Conservation (phyloP, 1,140 invertebrate genomes). For the Antheraea mylitta region DNA sequence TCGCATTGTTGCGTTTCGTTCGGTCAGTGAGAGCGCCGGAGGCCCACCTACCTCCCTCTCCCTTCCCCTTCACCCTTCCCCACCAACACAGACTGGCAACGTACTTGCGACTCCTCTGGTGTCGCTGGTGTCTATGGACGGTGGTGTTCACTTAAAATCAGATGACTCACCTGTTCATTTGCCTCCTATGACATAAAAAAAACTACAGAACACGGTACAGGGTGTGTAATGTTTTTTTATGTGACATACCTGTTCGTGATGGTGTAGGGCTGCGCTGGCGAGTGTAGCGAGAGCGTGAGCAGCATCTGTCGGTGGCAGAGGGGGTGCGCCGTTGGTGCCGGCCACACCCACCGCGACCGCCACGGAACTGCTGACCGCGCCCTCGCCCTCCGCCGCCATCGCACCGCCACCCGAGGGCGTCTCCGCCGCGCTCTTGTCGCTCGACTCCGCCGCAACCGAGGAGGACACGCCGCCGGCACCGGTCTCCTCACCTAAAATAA, state of each 20-base stretch:
- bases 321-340: conserved; percentile 49
- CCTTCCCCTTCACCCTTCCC: too few species aligned
- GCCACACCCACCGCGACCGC: conserved; percentile 30
- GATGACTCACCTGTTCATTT: too few species aligned
- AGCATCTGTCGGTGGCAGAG: conserved; percentile 63
- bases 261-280: conserved; percentile 72
- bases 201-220: too few species aligned
- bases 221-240: too few species aligned
- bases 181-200: too few species aligned
- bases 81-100: too few species aligned
- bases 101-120: too few species aligned
- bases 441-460: conserved; percentile 37
- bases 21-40: too few species aligned
- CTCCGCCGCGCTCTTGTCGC: conserved; percentile 43
- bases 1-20: too few species aligned
- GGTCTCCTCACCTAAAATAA: conserved; percentile 40
- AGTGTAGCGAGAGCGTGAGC: conserved; percentile 75
- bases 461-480: conserved; percentile 47
- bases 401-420: conserved; percentile 32
- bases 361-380: conserved; percentile 19
- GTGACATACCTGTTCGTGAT: conserved; percentile 56
- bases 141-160: too few species aligned
- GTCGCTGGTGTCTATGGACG: too few species aligned
- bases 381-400: conserved; percentile 35
- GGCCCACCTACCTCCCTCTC: too few species aligned